Evolutionary conservation across 2,888 invertebrate species (phyloP).

Genomic region (Brassicogethes aeneus): DNA sequence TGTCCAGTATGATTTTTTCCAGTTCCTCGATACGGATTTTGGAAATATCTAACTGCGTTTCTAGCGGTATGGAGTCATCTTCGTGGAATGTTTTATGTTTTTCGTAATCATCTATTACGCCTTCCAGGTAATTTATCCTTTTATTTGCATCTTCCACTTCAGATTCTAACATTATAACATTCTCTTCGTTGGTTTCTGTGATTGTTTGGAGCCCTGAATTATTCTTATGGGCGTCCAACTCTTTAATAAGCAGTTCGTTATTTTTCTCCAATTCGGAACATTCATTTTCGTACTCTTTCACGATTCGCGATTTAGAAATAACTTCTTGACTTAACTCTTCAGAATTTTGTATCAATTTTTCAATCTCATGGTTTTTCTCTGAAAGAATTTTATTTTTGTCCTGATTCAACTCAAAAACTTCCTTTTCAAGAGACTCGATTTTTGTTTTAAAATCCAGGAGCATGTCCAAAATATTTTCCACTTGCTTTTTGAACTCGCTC

Average conservation of each 20-base stretch:
- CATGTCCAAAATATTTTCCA: slow-evolving; percentile 48
- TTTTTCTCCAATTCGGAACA: slow-evolving; percentile 59
- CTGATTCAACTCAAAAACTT: slow-evolving; percentile 48
- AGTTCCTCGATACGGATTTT: slow-evolving; percentile 2
- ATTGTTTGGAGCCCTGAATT: slow-evolving; percentile 61
- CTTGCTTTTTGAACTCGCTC: slow-evolving; percentile 35
- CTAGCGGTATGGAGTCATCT: neutral
- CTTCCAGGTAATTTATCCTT: slow-evolving; percentile 39
- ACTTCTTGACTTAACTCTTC: slow-evolving; percentile 36
- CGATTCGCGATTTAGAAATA: slow-evolving; percentile 31
- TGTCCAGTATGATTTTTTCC: neutral
- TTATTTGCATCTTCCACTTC: slow-evolving; percentile 48
- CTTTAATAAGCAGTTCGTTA: slow-evolving; percentile 59
- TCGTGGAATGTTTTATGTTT: neutral
- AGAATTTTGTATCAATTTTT: slow-evolving; percentile 34
- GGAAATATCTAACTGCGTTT: neutral
- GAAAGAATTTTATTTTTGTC: slow-evolving; percentile 37
- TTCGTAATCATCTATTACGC: slow-evolving; percentile 6
- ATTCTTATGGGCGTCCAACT: slow-evolving; percentile 54
- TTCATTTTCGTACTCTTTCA: slow-evolving; percentile 49
- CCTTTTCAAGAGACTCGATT: slow-evolving; percentile 48
- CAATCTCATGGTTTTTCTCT: slow-evolving; percentile 38
- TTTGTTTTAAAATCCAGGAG: slow-evolving; percentile 51
- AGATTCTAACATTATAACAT: slow-evolving; percentile 52
- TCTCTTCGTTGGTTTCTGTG: slow-evolving; percentile 64